Conservation (phyloP, 1,140 invertebrate genomes). For the Laodelphax striatellus region DNA sequence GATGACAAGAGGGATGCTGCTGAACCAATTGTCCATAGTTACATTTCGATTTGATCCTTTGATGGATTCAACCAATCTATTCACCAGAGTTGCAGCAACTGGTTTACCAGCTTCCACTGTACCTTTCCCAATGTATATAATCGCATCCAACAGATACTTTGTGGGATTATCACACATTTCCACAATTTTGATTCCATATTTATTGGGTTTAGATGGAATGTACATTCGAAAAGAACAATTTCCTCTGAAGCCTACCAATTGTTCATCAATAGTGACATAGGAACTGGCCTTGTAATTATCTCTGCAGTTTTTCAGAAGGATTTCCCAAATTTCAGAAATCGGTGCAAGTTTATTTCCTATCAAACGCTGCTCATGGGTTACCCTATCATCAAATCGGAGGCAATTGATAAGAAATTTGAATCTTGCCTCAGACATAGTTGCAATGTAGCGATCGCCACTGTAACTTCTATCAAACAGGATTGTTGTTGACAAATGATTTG, state of each 20-base stretch:
- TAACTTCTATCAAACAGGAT: constrained; percentile 14
- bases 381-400: constrained; percentile 21
- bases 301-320: not conserved
- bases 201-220: constrained; percentile 26
- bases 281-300: constrained; percentile 16
- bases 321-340: not conserved
- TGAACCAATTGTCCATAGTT: too few relatives aligned
- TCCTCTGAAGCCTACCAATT: constrained; percentile 30
- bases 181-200: constrained; percentile 32
- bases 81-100: too few relatives aligned
- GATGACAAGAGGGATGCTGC: too few relatives aligned
- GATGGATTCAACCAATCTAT: too few relatives aligned
- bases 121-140: constrained; percentile 29
- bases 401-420: constrained; percentile 19
- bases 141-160: constrained; percentile 27
- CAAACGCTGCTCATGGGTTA: constrained; percentile 13
- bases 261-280: constrained; percentile 26
- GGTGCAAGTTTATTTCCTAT: not conserved
- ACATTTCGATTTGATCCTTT: not conserved
- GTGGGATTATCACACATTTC: constrained; percentile 25
- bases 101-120: too few relatives aligned
- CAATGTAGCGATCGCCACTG: constrained; percentile 14
- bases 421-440: constrained; percentile 17
- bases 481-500: constrained; percentile 9
- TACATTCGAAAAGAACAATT: constrained; percentile 30